Conservation (phyloP, 2,888 invertebrate species). For the Cryptocephalus moraei region DNA sequence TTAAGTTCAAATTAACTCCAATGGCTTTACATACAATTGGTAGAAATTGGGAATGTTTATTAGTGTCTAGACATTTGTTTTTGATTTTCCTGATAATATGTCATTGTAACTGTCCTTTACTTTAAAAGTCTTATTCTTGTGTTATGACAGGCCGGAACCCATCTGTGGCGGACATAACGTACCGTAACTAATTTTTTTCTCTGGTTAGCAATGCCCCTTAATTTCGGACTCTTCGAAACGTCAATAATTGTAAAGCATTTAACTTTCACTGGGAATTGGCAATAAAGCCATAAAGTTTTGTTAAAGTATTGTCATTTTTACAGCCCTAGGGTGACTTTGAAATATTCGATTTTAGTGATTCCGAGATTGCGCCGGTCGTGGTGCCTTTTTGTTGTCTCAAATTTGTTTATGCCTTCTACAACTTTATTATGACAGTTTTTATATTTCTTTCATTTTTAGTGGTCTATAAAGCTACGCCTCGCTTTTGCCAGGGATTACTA, state of each 20-base stretch:
- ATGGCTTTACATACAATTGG: no score
- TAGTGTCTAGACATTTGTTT: no score
- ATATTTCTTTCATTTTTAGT: constrained; percentile 14
- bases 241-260: constrained; percentile 15
- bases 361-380: constrained; percentile 16
- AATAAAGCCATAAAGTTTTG: constrained; percentile 16
- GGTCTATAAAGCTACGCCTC: constrained; percentile 9
- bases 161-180: no score
- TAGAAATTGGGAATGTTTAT: no score
- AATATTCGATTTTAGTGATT: constrained; percentile 21
- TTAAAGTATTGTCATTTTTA: constrained; percentile 17
- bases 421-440: constrained; percentile 22
- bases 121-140: no score
- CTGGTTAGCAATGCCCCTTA: constrained; percentile 6
- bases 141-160: no score
- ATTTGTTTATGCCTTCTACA: constrained; percentile 20
- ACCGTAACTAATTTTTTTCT: constrained; percentile 11
- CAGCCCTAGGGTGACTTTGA: constrained; percentile 17
- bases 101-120: no score
- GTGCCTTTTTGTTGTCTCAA: constrained; percentile 18
- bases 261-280: constrained; percentile 20
- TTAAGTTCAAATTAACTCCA: no score
- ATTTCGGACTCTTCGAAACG: constrained; percentile 1
- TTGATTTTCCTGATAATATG: no score
- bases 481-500: constrained; percentile 6